Base-by-base conservation (phyloP, 1,140 invertebrate genomes). In the Bactericera cockerelli region DNA sequence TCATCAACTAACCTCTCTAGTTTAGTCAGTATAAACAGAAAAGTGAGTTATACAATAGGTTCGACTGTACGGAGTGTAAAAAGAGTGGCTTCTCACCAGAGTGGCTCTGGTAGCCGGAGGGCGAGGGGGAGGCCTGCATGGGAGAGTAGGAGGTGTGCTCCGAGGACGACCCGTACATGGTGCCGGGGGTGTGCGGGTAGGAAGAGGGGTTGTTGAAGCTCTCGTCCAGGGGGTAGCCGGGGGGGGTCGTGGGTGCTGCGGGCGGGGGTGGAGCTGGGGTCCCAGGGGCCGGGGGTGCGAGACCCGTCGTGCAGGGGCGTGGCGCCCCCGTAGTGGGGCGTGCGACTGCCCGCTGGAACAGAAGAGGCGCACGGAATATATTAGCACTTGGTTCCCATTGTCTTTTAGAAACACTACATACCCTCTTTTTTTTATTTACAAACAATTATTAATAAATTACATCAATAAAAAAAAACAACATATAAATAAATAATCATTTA, bases 181-280 rank as follows among this genome's bases (percentile, higher is more conserved):
- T 90, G 2, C 91, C 92, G 1, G 92, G 92, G 0, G 93, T 95
- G 71, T 93, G 90, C 1, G 93, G 93, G 13, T 92, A 93, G 70
- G 89, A 95, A n/a, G n/a, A n/a, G n/a, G n/a, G n/a, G 2, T 91
- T 89, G 42, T 33, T 56, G 31, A 57, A 58, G 38, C 38, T 36
- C 21, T 64, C 60, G 60, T 63, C 62, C 58, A 60, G 21, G 24
- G 42, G 22, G 74, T 73, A 33, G 73, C 75, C 21, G 70, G n/a
- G n/a, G n/a, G n/a, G 69, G 8, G 26, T 91, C 88, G 28, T 31
- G 28, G 62, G 81, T 81, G 2, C 70, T 73, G 39, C 87, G 76
- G n/a, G 87, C 84, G 22, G 90, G 91, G 4, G 91, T 93, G 64
- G 87, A 87, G 1, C 80, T 80, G 1, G 93, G 90, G 77, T 97